Percentiles rank a stretch among this genome's conserved stretches.
Evolutionary conservation across 30 jellyfish, hydroid and myxozoan species (phyloP).

Genomic region (Chrysaora quinquecirrha): DNA sequence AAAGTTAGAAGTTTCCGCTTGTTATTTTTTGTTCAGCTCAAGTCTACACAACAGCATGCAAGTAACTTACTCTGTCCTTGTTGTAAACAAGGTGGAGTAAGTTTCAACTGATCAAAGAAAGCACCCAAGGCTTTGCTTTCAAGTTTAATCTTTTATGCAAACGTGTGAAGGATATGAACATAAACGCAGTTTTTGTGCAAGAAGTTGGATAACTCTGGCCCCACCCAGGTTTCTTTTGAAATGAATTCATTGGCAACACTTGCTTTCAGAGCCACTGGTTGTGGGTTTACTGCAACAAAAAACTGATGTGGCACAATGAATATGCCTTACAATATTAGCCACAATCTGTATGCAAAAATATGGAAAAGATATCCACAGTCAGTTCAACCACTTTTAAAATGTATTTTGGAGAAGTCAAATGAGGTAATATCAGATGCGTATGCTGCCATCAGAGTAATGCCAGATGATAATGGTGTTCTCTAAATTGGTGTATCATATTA

Average conservation of each 20-base stretch:
- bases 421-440: slow-evolving; percentile 13
- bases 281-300: slow-evolving; percentile 54
- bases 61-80: slow-evolving; percentile 14
- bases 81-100: slow-evolving; percentile 17
- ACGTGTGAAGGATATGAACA: slow-evolving; percentile 9
- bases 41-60: background rate
- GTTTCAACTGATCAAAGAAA: background rate
- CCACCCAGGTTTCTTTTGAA: slow-evolving; percentile 32
- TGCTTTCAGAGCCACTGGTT: slow-evolving; percentile 37
- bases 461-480: slow-evolving; percentile 1
- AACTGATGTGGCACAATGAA: slow-evolving; percentile 55
- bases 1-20: background rate
- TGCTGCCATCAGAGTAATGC: background rate
- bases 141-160: background rate
- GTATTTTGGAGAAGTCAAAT: background rate
- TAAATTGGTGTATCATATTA: slow-evolving; percentile 52
- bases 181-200: slow-evolving; percentile 30
- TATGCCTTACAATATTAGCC: slow-evolving; percentile 38
- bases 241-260: slow-evolving; percentile 33
- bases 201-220: slow-evolving; percentile 19
- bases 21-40: slow-evolving; percentile 19
- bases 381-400: background rate
- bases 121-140: background rate
- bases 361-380: slow-evolving; percentile 3
- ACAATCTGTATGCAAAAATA: background rate